phyloP scores from a whole-genome alignment of 2,797 vertebrate species.

The Hirundo rustica region DNA sequence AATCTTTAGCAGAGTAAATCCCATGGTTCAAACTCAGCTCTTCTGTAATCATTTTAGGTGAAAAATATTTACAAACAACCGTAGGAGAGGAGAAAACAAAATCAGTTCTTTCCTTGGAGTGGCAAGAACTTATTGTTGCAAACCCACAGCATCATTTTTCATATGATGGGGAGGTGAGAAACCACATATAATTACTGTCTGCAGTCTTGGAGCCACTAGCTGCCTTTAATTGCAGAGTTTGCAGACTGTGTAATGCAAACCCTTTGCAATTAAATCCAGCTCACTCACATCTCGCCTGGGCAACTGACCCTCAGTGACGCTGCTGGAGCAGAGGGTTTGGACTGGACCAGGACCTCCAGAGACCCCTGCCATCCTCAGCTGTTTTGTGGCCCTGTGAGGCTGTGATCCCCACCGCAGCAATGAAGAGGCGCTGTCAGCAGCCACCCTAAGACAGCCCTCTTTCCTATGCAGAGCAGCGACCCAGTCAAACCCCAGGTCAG shows the following conservation, averaged over 20 bases:
- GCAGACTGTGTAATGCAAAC: not conserved
- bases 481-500: not conserved
- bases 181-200: not conserved
- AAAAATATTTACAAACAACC: not conserved
- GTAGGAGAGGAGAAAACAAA: not conserved
- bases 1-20: not conserved
- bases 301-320: not conserved
- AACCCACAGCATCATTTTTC: not conserved
- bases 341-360: not conserved
- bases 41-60: not conserved
- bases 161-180: not conserved
- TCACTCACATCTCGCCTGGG: not conserved
- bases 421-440: not conserved
- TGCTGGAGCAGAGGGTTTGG: not conserved
- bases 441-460: not conserved
- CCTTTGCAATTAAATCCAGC: not conserved
- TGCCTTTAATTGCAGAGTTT: not conserved
- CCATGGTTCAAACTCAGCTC: not conserved
- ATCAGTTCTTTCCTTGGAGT: not conserved
- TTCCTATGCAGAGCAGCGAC: fast-evolving
- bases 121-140: not conserved
- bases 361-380: not conserved
- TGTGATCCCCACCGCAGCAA: not conserved
- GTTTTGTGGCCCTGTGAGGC: not conserved
- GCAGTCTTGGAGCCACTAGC: not conserved